Conservation (phyloP, 2,113 vertebrate genomes). For the Uria lomvia region DNA sequence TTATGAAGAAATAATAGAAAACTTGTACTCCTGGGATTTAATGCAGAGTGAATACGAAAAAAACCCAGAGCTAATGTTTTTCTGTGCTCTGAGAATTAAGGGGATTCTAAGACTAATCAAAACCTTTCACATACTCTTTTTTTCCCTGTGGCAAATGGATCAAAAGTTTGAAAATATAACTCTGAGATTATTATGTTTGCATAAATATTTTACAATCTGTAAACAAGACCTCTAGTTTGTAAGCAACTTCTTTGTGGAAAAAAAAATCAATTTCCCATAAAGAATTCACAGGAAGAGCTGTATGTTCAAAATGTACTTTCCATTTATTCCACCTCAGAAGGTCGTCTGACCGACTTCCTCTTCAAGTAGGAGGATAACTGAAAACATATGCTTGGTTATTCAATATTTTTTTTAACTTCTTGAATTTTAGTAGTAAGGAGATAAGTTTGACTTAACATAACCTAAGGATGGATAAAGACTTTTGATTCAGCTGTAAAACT, state of each 20-base stretch:
- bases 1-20: not conserved
- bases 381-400: constrained; percentile 20
- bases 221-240: constrained; percentile 31
- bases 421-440: not conserved
- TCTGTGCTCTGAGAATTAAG: not conserved
- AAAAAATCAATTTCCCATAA: constrained; percentile 12
- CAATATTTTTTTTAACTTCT: not conserved
- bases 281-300: not conserved
- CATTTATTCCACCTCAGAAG: constrained; percentile 39
- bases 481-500: not conserved
- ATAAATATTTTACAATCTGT: not conserved
- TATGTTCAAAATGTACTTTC: constrained; percentile 48
- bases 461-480: not conserved
- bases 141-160: not conserved
- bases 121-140: not conserved
- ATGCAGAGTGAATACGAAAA: not conserved
- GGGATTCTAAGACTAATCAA: not conserved
- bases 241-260: not conserved
- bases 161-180: not conserved
- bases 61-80: not conserved
- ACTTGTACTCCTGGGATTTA: not conserved
- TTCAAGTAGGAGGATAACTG: constrained; percentile 2
- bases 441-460: not conserved
- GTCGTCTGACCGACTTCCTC: not conserved
- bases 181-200: not conserved